Base-by-base conservation (phyloP, 2,888 invertebrate species). In the Ectemnius lituratus region DNA sequence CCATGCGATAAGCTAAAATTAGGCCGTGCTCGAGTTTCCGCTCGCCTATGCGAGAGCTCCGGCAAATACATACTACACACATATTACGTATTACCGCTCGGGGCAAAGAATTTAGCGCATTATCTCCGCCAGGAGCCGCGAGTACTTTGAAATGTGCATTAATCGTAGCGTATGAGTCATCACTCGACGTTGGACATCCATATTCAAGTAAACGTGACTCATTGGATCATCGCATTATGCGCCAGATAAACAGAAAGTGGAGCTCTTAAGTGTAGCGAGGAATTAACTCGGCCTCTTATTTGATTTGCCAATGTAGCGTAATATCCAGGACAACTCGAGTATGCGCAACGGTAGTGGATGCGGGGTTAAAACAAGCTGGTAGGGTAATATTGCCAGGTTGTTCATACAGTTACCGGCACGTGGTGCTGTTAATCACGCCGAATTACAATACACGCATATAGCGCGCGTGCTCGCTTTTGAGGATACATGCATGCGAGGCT, bases 391-490 rank as follows among this genome's bases (percentile, higher is more conserved):
- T 79, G 80, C 82, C 84, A 77, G 82, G 78, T 83, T 82, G 84
- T 82, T 83, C 82, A 73, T 80, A 83, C 82, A 80, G 82, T 84
- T 84, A 82, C 78, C 74, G 80, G 80, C 82, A 82, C 82, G 78
- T 72, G 82, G 82, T 74, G 84, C 76, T 84, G 82, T 83, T 83
- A 83, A 83, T 83, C 82, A 84, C 82, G 73, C 79, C 82, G 84
- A 83, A 83, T 83, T 83, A 83, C 84, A 80, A 80, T 84, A 73
- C 82, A 79, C 72, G 84, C 74, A 73, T 73, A 71, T 70, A 70
- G 74, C 60, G 84, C 77, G 69, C 82, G 84, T 84, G 37, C 37
- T 37, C 37, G 37, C 37, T 37, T 37, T 37, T 75, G 84, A 84
- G 82, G 37, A 37, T 37, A 37, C 37, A 82, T 82, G 75, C 64